These are phyloP conservation scores for Heterotis niloticus DNA, from an alignment of 2,113 vertebrate genomes.

Conservation along the genomic window DNA sequence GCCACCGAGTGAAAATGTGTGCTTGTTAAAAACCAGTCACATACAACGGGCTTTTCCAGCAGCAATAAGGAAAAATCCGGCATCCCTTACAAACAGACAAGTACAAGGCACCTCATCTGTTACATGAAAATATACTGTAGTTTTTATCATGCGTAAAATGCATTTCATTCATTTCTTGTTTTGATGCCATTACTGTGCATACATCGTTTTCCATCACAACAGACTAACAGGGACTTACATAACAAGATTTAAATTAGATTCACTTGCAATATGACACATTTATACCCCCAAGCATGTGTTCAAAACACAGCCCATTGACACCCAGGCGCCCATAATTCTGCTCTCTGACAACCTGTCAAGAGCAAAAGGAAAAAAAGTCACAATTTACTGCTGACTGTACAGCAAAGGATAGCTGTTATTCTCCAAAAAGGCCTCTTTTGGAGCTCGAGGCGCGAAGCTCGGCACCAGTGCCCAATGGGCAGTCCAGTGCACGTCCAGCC, in stretches of 20 bases:
- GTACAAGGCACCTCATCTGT: background rate
- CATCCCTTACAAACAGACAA: background rate
- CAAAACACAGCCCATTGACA: slow-evolving; percentile 20
- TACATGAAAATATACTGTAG: background rate
- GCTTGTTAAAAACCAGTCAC: background rate
- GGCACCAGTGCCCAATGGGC: background rate
- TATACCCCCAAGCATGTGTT: slow-evolving; percentile 21
- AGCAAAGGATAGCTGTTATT: slow-evolving; percentile 18
- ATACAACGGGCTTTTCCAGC: background rate
- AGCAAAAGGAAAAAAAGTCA: background rate
- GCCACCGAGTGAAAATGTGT: too few species aligned
- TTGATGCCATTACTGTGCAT: background rate
- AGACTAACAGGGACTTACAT: background rate
- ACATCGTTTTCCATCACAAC: slow-evolving; percentile 9
- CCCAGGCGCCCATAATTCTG: background rate
- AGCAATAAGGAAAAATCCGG: background rate
- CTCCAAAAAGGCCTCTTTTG: slow-evolving; percentile 6
- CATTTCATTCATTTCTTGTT: background rate
- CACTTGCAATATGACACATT: slow-evolving; percentile 16
- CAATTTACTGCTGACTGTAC: background rate
- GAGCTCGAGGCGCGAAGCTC: background rate
- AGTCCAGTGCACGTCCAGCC: slow-evolving; percentile 15
- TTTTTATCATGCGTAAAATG: background rate
- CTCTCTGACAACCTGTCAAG: slow-evolving; percentile 14
- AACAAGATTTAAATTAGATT: slow-evolving; percentile 13